Conservation (phyloP, 2,888 invertebrate species). For the Ditula angustiorana region DNA sequence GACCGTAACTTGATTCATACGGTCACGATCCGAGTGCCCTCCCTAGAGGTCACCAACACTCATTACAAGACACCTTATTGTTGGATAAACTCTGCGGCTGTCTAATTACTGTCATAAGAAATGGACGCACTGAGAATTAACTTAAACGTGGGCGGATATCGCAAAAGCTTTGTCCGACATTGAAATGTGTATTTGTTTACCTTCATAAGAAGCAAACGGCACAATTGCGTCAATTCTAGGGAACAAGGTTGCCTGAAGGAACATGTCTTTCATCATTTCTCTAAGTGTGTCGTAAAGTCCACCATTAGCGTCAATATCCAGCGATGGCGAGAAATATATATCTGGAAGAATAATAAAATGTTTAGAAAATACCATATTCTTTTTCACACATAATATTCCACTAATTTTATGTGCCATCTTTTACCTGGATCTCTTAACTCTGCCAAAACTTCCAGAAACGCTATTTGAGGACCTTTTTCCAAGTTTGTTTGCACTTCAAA, state of each 20-base stretch:
- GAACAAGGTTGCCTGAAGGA: constrained; percentile 90
- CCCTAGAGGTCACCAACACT: too few species aligned
- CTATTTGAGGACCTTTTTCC: constrained; percentile 82
- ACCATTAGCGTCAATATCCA: constrained; percentile 87
- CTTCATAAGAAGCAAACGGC: constrained; percentile 73
- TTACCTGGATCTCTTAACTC: constrained; percentile 89
- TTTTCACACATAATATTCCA: too few species aligned
- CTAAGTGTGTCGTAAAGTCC: constrained; percentile 89
- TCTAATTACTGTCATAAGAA: too few species aligned
- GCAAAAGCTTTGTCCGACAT: not conserved
- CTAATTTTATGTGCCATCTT: too few species aligned
- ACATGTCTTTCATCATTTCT: constrained; percentile 91
- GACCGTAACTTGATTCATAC: too few species aligned
- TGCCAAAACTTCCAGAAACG: constrained; percentile 92
- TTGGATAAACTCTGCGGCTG: too few species aligned
- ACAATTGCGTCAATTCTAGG: constrained; percentile 86
- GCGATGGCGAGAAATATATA: constrained; percentile 90
- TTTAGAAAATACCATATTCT: too few species aligned
- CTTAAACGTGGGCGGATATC: too few species aligned
- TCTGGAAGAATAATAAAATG: constrained; percentile 59
- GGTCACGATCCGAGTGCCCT: too few species aligned
- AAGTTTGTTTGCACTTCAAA: constrained; percentile 87
- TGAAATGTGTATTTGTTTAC: too few species aligned
- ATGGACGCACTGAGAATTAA: too few species aligned
- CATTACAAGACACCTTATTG: too few species aligned